Evolutionary conservation across 2,113 vertebrate genomes (phyloP).

Genomic region (Eira barbara): DNA sequence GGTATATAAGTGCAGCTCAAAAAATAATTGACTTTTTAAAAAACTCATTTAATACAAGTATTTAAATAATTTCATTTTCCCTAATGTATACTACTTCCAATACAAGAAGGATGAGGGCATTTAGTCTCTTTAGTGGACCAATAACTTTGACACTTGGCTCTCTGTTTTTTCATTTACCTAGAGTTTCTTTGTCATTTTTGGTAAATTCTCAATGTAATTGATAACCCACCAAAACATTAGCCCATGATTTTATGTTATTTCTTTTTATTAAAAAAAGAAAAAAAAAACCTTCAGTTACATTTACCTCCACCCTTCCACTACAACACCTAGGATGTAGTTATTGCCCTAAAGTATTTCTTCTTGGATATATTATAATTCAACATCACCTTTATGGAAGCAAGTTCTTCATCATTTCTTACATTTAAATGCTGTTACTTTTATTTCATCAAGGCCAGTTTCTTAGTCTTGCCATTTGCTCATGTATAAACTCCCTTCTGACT

Average conservation of each 20-base stretch:
- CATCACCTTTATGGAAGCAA: not conserved
- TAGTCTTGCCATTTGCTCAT: not conserved
- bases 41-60: not conserved
- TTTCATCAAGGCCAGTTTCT: not conserved
- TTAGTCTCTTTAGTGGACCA: not conserved
- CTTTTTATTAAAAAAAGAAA: not conserved
- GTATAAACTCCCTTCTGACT: not conserved
- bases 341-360: not conserved
- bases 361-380: not conserved
- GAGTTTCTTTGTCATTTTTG: not conserved
- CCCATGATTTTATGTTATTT: not conserved
- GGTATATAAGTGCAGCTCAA: not conserved
- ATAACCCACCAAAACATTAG: not conserved
- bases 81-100: not conserved
- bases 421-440: not conserved
- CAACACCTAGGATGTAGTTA: not conserved
- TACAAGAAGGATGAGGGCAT: not conserved
- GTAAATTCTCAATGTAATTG: not conserved
- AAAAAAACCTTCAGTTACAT: not conserved
- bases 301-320: not conserved
- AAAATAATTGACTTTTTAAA: not conserved
- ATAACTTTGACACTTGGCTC: not conserved
- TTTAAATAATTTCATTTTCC: not conserved
- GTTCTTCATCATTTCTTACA: not conserved
- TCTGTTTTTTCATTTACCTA: not conserved